A percentile compares a stretch with the other conserved stretches of the same genome.
Evolutionary conservation across 23 tunicate genomes (phyloP).

Genomic region (Botrylloides violaceus): DNA sequence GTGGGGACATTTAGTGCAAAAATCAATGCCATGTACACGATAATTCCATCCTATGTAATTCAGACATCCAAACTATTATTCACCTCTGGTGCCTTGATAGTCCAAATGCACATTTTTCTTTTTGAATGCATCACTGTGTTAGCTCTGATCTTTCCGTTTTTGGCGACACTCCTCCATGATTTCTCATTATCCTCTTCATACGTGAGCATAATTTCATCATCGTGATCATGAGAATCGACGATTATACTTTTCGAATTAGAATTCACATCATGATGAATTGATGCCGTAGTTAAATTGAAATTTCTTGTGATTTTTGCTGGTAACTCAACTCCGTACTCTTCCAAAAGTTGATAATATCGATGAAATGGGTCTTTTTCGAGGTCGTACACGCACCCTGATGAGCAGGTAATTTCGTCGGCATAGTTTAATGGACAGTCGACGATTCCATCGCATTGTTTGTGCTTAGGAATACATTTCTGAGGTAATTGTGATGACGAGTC

Average conservation of each 20-base stretch:
- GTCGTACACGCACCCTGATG: constrained; percentile 71
- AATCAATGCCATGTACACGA: too few relatives aligned
- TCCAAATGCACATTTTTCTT: constrained; percentile 47
- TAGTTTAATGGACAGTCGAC: constrained; percentile 60
- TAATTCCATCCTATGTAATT: too few relatives aligned
- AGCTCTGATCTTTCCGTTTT: constrained; percentile 28
- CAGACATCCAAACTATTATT: not conserved
- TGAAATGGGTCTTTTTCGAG: constrained; percentile 32
- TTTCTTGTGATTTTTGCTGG: constrained; percentile 11
- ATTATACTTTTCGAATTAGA: constrained; percentile 19
- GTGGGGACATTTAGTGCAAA: too few relatives aligned
- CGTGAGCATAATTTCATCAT: constrained; percentile 1
- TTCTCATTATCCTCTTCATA: constrained; percentile 13
- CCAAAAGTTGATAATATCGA: constrained; percentile 33
- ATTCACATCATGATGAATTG: not conserved
- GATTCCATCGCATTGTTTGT: constrained; percentile 61
- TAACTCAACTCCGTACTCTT: constrained; percentile 7
- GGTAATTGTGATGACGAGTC: constrained; percentile 21
- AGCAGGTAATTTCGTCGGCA: constrained; percentile 60
- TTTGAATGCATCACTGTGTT: constrained; percentile 25
- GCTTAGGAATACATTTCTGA: constrained; percentile 47
- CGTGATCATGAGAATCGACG: not conserved
- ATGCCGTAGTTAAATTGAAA: not conserved
- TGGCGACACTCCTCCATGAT: constrained; percentile 15
- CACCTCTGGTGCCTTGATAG: constrained; percentile 50